A percentile compares a stretch with the other conserved stretches of the same genome.
These are phyloP conservation scores for Todus mexicanus DNA, from an alignment of 2,797 vertebrate genomes.

Conservation along the genomic window DNA sequence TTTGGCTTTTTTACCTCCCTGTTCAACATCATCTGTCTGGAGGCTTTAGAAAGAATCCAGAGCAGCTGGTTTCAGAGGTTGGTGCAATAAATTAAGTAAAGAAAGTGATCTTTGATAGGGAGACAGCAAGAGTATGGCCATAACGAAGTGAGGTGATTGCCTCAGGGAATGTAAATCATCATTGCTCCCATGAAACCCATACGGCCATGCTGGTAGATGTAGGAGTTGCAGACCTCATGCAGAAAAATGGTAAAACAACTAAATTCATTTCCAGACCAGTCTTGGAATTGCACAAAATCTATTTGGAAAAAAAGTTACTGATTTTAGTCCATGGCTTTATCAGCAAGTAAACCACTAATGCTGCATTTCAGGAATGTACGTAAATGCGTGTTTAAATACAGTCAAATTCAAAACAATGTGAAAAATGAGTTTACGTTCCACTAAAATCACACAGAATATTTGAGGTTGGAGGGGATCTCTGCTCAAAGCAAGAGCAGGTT, in stretches of 20 bases:
- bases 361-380: not conserved
- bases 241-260: not conserved
- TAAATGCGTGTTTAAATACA: not conserved
- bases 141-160: not conserved
- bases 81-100: not conserved
- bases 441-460: not conserved
- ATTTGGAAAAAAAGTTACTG: not conserved
- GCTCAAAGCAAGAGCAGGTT: not conserved
- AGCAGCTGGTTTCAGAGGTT: not conserved
- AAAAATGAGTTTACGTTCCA: not conserved
- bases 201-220: not conserved
- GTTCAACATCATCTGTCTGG: not conserved
- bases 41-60: not conserved
- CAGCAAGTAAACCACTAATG: not conserved
- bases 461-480: not conserved
- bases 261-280: not conserved
- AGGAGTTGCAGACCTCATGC: not conserved
- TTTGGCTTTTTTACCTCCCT: not conserved
- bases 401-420: not conserved
- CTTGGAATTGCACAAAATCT: not conserved
- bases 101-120: not conserved
- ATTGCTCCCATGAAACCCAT: not conserved
- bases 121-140: not conserved
- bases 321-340: not conserved
- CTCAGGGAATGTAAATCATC: not conserved